Conservation (phyloP, 2,888 invertebrate genomes). For the Rhimphoctona megacephalus region DNA sequence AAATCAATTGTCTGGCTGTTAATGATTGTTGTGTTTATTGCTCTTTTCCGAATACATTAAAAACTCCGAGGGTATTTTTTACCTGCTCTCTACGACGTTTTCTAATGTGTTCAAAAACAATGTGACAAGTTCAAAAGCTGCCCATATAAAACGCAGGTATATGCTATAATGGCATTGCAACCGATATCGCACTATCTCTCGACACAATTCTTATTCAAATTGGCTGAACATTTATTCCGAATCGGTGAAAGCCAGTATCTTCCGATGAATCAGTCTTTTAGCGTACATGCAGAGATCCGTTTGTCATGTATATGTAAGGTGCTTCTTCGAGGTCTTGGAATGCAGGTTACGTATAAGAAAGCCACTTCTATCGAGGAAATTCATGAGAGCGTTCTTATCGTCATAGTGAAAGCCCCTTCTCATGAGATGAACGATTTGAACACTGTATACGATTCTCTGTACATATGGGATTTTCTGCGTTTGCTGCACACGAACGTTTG, state of each 20-base stretch:
- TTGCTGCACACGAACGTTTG: not conserved
- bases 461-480: not conserved
- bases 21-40: not conserved
- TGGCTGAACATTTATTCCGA: slow-evolving; percentile 20
- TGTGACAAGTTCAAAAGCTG: not conserved
- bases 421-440: not conserved
- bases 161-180: not conserved
- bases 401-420: slow-evolving; percentile 12
- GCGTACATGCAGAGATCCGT: not conserved
- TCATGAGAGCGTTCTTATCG: slow-evolving; percentile 7
- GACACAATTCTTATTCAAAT: slow-evolving; percentile 27
- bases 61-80: not conserved
- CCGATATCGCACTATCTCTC: slow-evolving; percentile 11
- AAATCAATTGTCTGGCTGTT: not conserved
- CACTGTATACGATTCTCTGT: not conserved
- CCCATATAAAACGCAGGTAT: not conserved
- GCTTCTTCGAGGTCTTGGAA: slow-evolving; percentile 1
- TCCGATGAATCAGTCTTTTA: slow-evolving; percentile 8
- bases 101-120: not conserved
- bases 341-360: slow-evolving; percentile 13
- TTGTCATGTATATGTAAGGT: not conserved
- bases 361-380: not conserved
- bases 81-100: not conserved
- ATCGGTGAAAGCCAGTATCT: slow-evolving; percentile 28
- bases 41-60: not conserved